These are phyloP conservation scores for Nematostella vectensis DNA, from an alignment of 92 coral and sea anemone species.

Conservation along the genomic window DNA sequence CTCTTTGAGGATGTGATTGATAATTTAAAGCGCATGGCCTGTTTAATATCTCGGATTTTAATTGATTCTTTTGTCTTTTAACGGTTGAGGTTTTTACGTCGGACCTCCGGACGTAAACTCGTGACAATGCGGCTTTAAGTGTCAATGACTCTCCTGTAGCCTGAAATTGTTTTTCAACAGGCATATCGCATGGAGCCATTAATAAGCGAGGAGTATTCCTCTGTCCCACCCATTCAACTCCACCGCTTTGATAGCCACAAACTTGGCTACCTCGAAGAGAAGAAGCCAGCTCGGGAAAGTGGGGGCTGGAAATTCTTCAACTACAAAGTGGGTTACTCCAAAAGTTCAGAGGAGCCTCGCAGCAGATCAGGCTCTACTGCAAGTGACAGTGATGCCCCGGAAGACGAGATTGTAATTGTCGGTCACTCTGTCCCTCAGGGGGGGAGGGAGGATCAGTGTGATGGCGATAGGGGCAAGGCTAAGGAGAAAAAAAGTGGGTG, in stretches of 20 bases:
- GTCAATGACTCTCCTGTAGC: no score
- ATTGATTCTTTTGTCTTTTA: no score
- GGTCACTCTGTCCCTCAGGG: constrained; percentile 29
- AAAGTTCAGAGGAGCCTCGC: constrained; percentile 32
- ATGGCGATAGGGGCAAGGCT: constrained; percentile 2
- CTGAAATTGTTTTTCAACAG: constrained; percentile 29
- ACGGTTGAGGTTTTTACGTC: no score
- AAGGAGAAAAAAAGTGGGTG: constrained; percentile 33
- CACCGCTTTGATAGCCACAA: constrained; percentile 67
- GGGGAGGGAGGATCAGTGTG: constrained; percentile 18
- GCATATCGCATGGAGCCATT: constrained; percentile 97
- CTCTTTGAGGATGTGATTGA: no score
- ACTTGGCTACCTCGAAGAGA: constrained; percentile 48
- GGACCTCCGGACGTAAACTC: no score
- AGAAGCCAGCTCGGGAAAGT: constrained; percentile 43
- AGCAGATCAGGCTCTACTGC: constrained; percentile 19
- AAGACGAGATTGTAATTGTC: constrained; percentile 34
- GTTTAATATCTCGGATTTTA: no score
- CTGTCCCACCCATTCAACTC: constrained; percentile 74
- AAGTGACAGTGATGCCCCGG: constrained; percentile 20
- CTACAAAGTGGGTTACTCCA: constrained; percentile 40
- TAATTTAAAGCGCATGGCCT: no score
- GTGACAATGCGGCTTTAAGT: no score
- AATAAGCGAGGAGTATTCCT: constrained; percentile 71
- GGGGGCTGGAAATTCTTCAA: constrained; percentile 53